These are phyloP conservation scores for Clitarchus hookeri DNA, from an alignment of 2,888 invertebrate genomes.

Conservation along the genomic window DNA sequence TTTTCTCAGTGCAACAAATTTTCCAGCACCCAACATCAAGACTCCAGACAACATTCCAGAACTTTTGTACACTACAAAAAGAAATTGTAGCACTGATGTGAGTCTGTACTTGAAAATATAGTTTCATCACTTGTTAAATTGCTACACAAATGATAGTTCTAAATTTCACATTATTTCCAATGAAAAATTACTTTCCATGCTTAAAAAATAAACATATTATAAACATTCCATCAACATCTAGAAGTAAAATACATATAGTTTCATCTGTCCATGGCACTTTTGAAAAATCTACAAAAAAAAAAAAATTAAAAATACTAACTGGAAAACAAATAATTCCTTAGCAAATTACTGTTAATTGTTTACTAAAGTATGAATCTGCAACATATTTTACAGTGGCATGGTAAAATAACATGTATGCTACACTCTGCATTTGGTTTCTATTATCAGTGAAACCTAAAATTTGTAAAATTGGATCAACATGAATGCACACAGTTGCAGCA, in stretches of 20 bases:
- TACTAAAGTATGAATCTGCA: too few species aligned
- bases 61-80: background rate
- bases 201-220: background rate
- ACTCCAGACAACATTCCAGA: background rate
- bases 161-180: background rate
- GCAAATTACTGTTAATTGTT: too few species aligned
- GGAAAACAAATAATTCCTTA: too few species aligned
- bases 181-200: background rate
- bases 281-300: too few species aligned
- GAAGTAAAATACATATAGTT: background rate
- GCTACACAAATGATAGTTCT: background rate
- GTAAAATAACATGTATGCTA: too few species aligned
- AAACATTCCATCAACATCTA: background rate
- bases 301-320: too few species aligned
- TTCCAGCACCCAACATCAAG: background rate
- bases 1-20: background rate
- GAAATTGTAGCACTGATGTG: background rate
- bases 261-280: background rate
- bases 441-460: too few species aligned
- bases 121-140: background rate
- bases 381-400: too few species aligned
- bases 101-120: background rate
- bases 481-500: too few species aligned
- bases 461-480: too few species aligned
- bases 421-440: too few species aligned